Base-by-base conservation (phyloP, 2,113 vertebrate species). In the Spea bombifrons region DNA sequence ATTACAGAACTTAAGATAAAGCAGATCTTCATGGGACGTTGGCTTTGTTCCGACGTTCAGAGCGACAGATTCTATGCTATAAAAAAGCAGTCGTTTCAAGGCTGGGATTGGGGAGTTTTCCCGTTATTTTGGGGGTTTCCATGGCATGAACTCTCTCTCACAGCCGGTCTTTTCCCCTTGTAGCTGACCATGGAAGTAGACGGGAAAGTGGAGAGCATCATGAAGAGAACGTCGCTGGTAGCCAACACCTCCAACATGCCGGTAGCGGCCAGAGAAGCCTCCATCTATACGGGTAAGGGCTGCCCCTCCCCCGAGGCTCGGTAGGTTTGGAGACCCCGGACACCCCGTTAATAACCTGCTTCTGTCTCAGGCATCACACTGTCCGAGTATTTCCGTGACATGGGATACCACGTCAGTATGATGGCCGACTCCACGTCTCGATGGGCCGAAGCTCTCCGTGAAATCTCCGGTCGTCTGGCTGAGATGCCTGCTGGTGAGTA, bases 201-300 rank as follows among this genome's bases (percentile, higher is more conserved):
- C 68, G 97, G 97, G 45, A 99, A 98, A 82, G 89, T 90, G 0
- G 97, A 99, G 86, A 98, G 96, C 82, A 99, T 99, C 84, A 99
- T 99, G 97, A 99, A 99, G 91, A 96, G 97, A 88, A 99, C 97
- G n/a, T 93, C 96, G 0, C 91, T 99, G 73, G 97, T 99, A 43
- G 97, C 97, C 75, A 99, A 99, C 86, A 99, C 97, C 75, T 99
- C 97, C 85, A 99, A 99, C 89, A 99, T 99, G 97, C 97, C 97
- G 3, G 97, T 99, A 16, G 97, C 97, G 89, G 97, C 97, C 83
- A 94, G 97, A 90, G 97, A 98, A 89, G 97, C 97, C 76, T 99
- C 96, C 74, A 99, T 99, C 87, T 99, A 99, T 84, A 99, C 97
- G 81, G 97, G 97, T 98, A 83, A 91, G 90, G 59, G 5, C 70